phyloP scores from a whole-genome alignment of 2,888 invertebrate species.

The Cephonodes hylas region DNA sequence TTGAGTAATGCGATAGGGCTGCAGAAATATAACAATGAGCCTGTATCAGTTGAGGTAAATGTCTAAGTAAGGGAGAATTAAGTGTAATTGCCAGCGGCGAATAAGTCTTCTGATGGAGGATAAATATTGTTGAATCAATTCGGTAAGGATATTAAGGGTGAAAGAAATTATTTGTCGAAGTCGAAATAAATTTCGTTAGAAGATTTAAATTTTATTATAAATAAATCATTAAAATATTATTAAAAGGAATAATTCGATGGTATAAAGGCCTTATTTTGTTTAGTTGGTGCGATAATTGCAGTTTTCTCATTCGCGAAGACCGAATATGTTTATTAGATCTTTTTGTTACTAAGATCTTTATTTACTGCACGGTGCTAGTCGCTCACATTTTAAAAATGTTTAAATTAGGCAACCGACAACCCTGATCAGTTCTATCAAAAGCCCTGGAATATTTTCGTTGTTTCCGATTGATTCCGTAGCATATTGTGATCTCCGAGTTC shows the following conservation, averaged over 20 bases:
- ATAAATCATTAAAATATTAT: too few species aligned
- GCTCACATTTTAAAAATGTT: too few species aligned
- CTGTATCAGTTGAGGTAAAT: neutral
- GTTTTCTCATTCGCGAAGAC: too few species aligned
- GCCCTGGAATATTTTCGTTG: constrained; percentile 34
- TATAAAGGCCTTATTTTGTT: too few species aligned
- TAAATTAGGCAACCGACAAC: neutral
- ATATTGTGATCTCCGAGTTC: constrained; percentile 33
- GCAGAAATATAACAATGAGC: neutral
- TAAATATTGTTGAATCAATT: neutral
- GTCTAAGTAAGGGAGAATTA: neutral
- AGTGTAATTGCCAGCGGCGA: neutral
- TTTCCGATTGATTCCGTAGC: constrained; percentile 54
- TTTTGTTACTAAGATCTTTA: too few species aligned
- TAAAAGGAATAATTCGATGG: too few species aligned
- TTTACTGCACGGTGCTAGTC: too few species aligned
- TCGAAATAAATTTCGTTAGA: too few species aligned
- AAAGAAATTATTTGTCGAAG: neutral
- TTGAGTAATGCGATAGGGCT: constrained; percentile 41
- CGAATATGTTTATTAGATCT: too few species aligned
- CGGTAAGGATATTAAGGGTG: neutral
- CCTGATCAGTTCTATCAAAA: neutral
- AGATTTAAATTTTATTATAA: too few species aligned
- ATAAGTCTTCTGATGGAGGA: neutral
- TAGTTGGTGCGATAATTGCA: too few species aligned